Evolutionary conservation across 2,888 invertebrate species (phyloP).

Genomic region (Myathropa florea): DNA sequence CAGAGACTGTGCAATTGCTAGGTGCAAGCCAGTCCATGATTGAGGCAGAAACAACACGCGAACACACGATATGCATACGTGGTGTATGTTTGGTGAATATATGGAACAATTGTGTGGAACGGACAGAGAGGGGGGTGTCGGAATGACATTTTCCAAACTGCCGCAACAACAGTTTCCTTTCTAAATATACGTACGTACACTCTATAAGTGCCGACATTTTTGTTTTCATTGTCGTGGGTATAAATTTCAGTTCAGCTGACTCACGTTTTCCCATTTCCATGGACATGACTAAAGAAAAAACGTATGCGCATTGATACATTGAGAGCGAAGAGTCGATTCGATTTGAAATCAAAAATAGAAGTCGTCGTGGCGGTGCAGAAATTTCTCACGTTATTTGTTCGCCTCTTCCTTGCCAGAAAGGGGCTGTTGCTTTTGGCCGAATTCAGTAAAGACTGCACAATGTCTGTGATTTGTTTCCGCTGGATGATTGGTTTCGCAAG

Average conservation of each 20-base stretch:
- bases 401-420: constrained; percentile 30
- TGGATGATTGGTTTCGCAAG: background rate
- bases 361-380: constrained; percentile 34
- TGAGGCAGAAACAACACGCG: background rate
- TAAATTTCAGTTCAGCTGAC: constrained; percentile 63
- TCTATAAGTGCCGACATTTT: background rate
- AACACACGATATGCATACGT: background rate
- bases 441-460: constrained; percentile 11
- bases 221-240: constrained; percentile 46
- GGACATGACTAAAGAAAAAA: constrained; percentile 21
- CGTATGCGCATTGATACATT: constrained; percentile 5
- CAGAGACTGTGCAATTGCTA: background rate
- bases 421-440: constrained; percentile 25
- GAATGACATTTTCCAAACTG: constrained; percentile 56
- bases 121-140: background rate
- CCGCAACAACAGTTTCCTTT: constrained; percentile 58
- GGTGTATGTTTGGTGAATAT: background rate
- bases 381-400: constrained; percentile 66
- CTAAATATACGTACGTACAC: constrained; percentile 20
- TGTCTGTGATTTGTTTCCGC: constrained; percentile 15
- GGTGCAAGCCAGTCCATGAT: background rate
- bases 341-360: constrained; percentile 55
- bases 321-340: constrained; percentile 48
- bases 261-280: constrained; percentile 63
- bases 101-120: constrained; percentile 7